phyloP scores from a whole-genome alignment of 1,140 invertebrate genomes.

The Adelges cooleyi region DNA sequence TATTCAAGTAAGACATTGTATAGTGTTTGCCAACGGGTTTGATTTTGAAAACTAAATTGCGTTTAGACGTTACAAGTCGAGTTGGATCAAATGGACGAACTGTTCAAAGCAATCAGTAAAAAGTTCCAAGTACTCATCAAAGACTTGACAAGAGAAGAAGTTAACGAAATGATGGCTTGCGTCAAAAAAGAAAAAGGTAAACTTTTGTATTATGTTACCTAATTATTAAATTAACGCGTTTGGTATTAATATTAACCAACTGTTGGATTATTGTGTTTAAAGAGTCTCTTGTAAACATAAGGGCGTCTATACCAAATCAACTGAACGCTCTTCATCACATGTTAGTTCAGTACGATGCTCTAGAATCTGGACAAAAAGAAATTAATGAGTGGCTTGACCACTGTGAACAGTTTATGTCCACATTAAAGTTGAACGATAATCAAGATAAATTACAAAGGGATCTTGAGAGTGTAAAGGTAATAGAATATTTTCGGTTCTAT shows the following conservation, averaged over 20 bases:
- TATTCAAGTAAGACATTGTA: slow-evolving; percentile 45
- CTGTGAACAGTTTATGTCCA: slow-evolving; percentile 59
- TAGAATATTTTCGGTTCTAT: too few relatives aligned
- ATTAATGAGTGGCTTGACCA: slow-evolving; percentile 73
- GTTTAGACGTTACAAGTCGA: slow-evolving; percentile 54
- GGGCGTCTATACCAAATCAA: slow-evolving; percentile 66
- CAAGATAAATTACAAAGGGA: slow-evolving; percentile 59
- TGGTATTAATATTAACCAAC: too few relatives aligned
- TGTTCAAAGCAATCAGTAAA: slow-evolving; percentile 79
- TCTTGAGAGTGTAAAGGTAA: slow-evolving; percentile 65
- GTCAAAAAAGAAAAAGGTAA: slow-evolving; percentile 69
- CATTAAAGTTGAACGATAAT: slow-evolving; percentile 51
- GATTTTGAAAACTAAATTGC: too few relatives aligned
- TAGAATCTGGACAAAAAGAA: slow-evolving; percentile 75
- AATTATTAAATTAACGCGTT: too few relatives aligned
- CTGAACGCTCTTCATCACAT: slow-evolving; percentile 70
- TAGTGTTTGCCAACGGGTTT: too few relatives aligned
- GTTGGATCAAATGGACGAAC: slow-evolving; percentile 73
- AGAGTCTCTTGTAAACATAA: slow-evolving; percentile 67
- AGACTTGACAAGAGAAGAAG: slow-evolving; percentile 78
- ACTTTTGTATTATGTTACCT: too few relatives aligned
- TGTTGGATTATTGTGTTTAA: slow-evolving; percentile 32
- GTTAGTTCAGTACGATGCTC: slow-evolving; percentile 75
- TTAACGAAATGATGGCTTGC: slow-evolving; percentile 77
- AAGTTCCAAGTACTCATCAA: slow-evolving; percentile 82